Base-by-base conservation (phyloP, 2,797 vertebrate genomes). In the Acanthis flammea region DNA sequence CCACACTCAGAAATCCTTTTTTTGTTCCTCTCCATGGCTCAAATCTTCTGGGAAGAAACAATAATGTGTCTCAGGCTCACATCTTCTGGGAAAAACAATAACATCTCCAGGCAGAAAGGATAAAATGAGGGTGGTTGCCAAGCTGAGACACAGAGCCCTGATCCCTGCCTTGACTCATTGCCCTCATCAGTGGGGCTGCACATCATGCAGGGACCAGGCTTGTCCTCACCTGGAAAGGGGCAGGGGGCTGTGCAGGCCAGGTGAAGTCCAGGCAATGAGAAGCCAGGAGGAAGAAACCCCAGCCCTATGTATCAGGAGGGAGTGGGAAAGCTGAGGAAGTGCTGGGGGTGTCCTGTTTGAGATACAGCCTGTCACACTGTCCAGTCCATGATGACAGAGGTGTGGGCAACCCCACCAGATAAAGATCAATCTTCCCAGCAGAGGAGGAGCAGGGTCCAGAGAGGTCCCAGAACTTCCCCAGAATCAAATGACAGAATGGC, bases 321-420 rank as follows among this genome's bases (percentile, higher is more conserved):
- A 66, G 15, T 6, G 31, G 48, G 37, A 37, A 68, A 27, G 66
- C n/a, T 30, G 30, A 39, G 35, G 51, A 42, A 37, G 2, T 12
- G 31, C 21, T 5, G 1, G 15, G 14, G 9, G 12, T 42, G 16
- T 14, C 31, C 8, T 58, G 28, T 39, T 70, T 35, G 57, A 63
- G 58, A 7, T 6, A 9, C 1, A 50, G 33, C 31, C 45, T 15
- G 47, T 83, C 7, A 3, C 51, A 16, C 9, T 18, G 90, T 53
- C 0, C n/a, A 57, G 4, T 0, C 4, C 42, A 14, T 15, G 80
- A 7, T 3, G 7, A 2, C 50, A 41, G 60, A 2, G 6, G 3
- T 21, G 25, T 22, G 33, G 27, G 9, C 68, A 62, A 5, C 28
- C n/a, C 61, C 53, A 35, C 35, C 35, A 35, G 35, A 35, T 54